Conservation (phyloP, 1,140 invertebrate species). For the Leptinotarsa lineolata region DNA sequence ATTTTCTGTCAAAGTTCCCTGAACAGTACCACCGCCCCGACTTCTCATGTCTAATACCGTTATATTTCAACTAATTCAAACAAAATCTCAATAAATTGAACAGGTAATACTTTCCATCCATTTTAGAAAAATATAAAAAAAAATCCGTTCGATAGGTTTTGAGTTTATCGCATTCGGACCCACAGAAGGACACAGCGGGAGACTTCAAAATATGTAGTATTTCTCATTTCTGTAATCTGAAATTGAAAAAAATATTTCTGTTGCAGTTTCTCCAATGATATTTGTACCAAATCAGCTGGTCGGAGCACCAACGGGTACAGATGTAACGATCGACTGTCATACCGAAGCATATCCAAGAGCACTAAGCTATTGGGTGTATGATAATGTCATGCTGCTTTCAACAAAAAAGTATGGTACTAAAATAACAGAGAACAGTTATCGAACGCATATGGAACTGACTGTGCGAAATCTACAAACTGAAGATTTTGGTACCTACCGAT, state of each 20-base stretch:
- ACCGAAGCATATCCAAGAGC: slow-evolving; percentile 91
- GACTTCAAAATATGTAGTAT: too few species aligned
- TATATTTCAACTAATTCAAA: too few species aligned
- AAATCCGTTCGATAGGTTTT: too few species aligned
- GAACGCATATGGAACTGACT: slow-evolving; percentile 83
- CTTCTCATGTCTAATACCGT: too few species aligned
- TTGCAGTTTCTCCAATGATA: slow-evolving; percentile 86
- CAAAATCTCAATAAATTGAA: too few species aligned
- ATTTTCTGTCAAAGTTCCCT: too few species aligned
- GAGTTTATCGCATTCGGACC: too few species aligned
- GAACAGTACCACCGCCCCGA: too few species aligned
- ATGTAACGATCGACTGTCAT: slow-evolving; percentile 90
- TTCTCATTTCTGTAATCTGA: too few species aligned
- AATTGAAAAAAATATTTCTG: slow-evolving; percentile 17
- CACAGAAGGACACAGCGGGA: too few species aligned
- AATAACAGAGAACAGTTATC: slow-evolving; percentile 78
- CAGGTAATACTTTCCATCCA: too few species aligned
- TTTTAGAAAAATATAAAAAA: too few species aligned
- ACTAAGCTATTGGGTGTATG: slow-evolving; percentile 90
- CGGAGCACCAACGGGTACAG: slow-evolving; percentile 82
- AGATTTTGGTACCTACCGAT: slow-evolving; percentile 84
- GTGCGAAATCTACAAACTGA: slow-evolving; percentile 75
- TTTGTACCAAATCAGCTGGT: slow-evolving; percentile 91
- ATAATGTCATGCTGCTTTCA: slow-evolving; percentile 80
- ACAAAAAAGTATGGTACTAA: slow-evolving; percentile 81